phyloP scores from a whole-genome alignment of 2,888 invertebrate genomes.

The Sinodicranocentrus sp. region DNA sequence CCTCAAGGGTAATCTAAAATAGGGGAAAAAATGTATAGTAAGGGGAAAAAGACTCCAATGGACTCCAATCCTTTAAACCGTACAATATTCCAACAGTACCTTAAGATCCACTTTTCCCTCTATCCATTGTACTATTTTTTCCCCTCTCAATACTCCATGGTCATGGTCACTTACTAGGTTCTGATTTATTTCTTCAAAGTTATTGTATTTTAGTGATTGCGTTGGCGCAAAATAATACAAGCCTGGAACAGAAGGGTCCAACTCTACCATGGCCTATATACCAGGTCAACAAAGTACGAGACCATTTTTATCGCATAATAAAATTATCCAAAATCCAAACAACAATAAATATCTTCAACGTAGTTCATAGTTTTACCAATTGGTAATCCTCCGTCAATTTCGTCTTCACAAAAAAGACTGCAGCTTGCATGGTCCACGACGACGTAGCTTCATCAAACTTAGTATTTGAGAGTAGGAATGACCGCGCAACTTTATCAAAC shows the following conservation, averaged over 20 bases:
- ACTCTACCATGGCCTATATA: slow-evolving; percentile 42
- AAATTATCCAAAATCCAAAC: too few relatives aligned
- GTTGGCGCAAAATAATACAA: slow-evolving; percentile 45
- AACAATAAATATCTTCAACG: too few relatives aligned
- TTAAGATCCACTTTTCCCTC: too few relatives aligned
- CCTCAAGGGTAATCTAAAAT: too few relatives aligned
- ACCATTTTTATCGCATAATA: too few relatives aligned
- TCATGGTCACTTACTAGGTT: background rate
- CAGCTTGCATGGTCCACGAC: slow-evolving; percentile 3
- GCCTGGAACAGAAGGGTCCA: slow-evolving; percentile 31
- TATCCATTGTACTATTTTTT: slow-evolving; percentile 13
- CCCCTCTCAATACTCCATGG: background rate
- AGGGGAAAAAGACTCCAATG: too few relatives aligned
- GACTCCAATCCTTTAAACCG: too few relatives aligned
- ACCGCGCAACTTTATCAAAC: slow-evolving; percentile 25
- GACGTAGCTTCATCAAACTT: slow-evolving; percentile 1
- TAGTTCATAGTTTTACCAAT: too few relatives aligned
- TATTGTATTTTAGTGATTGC: slow-evolving; percentile 29
- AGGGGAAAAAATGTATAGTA: too few relatives aligned
- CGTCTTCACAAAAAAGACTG: slow-evolving; percentile 24
- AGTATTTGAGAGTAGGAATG: background rate
- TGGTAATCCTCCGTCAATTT: too few relatives aligned
- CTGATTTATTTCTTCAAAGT: slow-evolving; percentile 33
- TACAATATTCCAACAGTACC: too few relatives aligned
- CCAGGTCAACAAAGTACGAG: too few relatives aligned